Conservation (phyloP, 2,113 vertebrate genomes). For the Etia nguti region DNA sequence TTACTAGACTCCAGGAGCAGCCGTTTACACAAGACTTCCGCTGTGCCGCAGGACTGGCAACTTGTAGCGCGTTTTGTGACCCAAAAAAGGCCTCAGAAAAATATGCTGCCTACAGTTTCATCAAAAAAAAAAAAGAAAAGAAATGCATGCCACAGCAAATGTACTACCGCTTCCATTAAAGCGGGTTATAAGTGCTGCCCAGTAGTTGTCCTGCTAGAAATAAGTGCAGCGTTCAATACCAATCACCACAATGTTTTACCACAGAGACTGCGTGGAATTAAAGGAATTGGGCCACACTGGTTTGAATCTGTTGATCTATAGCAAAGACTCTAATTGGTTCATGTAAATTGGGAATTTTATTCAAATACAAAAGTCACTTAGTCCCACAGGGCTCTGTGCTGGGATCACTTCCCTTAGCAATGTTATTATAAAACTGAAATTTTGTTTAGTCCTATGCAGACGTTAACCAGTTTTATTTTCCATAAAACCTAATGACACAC, state of each 20-base stretch:
- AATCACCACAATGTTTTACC: background rate
- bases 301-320: background rate
- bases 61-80: background rate
- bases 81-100: slow-evolving; percentile 1
- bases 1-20: slow-evolving; percentile 21
- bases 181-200: background rate
- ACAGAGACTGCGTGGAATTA: background rate
- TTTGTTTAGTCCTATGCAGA: too few species aligned
- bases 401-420: too few species aligned
- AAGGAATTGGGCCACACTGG: background rate
- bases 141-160: background rate
- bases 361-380: too few species aligned
- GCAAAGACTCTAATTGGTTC: accelerated
- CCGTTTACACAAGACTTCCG: slow-evolving; percentile 12
- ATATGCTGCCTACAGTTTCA: background rate
- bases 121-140: background rate
- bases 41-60: background rate
- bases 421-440: too few species aligned
- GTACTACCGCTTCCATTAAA: background rate
- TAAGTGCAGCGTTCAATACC: background rate
- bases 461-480: too few species aligned
- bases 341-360: background rate
- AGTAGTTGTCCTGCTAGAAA: background rate
- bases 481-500: too few species aligned
- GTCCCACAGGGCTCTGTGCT: too few species aligned